Evolutionary conservation across 2,797 vertebrate genomes (phyloP), one percentile per base, ranked within the genome.

Genomic region (Amphiprion clarkii): DNA sequence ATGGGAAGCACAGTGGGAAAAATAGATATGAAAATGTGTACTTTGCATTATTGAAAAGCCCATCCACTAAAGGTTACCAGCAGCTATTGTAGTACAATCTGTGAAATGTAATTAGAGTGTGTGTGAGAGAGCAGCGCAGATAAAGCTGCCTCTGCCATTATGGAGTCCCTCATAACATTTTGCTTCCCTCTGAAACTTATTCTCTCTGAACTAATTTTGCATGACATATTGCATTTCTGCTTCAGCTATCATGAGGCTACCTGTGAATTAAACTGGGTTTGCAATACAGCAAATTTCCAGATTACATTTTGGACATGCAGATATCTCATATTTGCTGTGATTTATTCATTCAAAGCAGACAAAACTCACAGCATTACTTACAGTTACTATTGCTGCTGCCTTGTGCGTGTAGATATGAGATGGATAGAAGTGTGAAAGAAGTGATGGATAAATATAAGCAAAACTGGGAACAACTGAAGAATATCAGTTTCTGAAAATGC

Each of bases 41-140:
- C 94, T 94, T 95, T 95, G 95, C 95, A 94, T 95, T 96, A 95
- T 95, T 95, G 94, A 95, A 95, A 95, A 94, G 93, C 92, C 90
- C 91, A 93, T 93, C 92, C 93, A 95, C 94, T 92, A 95, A 95
- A 96, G 95, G 95, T 96, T 96, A 96, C 94, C 91, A 93, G 91
- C 90, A 92, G 94, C 93, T 94, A 94, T 94, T 96, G 95, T 95
- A 86, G 91, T 93, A 93, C 93, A 95, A 94, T 95, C 93, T 94
- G 93, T 92, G 92, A 93, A 95, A 96, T 95, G 93, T 96, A 96
- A 95, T 96, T 96, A 95, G 94, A 94, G 89, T 83, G 91, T 80
- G 88, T 88, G 88, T 73, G 91, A 86, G 90, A 90, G 93, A 91
- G 89, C 71, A 78, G 85, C 68, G 31, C 83, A 93, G 93, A 95